Conservation (phyloP, 2,113 vertebrate species). For the Struthidea cinerea region DNA sequence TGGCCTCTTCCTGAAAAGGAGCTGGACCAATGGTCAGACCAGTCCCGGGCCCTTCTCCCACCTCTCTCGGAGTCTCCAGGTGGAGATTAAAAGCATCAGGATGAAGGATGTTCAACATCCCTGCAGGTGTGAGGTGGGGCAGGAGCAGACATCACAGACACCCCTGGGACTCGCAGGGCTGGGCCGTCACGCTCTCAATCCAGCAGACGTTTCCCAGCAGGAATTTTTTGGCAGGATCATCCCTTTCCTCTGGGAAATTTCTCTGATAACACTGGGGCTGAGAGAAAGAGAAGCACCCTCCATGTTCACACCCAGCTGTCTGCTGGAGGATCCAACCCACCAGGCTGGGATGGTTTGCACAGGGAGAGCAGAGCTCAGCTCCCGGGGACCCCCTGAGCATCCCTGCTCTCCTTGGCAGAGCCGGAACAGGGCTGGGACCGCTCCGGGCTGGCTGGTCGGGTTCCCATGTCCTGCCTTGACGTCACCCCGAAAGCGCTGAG, state of each 20-base stretch:
- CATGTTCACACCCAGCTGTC: neutral
- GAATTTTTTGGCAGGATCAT: neutral
- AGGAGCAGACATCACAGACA: rapidly evolving
- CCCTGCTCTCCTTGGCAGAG: rapidly evolving
- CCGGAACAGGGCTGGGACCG: rapidly evolving
- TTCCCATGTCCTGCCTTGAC: neutral
- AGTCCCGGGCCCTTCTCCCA: neutral
- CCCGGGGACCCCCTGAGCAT: neutral
- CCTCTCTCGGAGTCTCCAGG: neutral
- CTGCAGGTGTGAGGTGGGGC: neutral
- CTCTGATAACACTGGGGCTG: neutral
- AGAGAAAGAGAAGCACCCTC: neutral
- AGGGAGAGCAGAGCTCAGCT: neutral
- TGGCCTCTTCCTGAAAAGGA: neutral
- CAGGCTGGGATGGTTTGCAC: rapidly evolving
- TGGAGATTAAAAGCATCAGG: neutral
- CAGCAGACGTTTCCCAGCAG: neutral
- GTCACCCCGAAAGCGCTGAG: neutral
- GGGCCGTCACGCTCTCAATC: rapidly evolving
- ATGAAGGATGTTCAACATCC: neutral
- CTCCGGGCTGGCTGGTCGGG: rapidly evolving
- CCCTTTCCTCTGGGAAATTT: neutral
- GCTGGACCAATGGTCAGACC: neutral
- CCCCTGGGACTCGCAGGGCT: neutral
- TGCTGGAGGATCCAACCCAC: neutral